These are phyloP conservation scores for Empidonax traillii DNA, from an alignment of 2,113 vertebrate species.

Conservation along the genomic window DNA sequence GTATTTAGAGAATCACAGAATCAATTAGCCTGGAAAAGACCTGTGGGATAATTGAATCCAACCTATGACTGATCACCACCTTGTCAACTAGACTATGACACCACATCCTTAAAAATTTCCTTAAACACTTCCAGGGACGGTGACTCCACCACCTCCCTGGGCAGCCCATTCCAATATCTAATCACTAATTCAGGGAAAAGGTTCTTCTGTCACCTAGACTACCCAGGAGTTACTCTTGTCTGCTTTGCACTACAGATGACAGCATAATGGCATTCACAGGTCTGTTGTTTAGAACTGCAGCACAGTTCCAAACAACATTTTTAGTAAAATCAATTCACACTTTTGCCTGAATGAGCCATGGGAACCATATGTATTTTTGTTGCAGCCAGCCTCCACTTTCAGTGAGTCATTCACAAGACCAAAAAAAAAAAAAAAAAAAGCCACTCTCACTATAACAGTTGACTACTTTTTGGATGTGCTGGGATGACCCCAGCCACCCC, in stretches of 20 bases:
- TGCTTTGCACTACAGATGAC: background rate
- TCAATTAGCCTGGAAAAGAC: background rate
- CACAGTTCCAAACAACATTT: background rate
- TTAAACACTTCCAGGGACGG: background rate
- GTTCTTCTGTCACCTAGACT: background rate
- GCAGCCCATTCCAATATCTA: background rate
- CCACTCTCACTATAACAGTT: background rate
- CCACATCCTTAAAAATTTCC: background rate
- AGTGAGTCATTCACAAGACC: conserved; percentile 28
- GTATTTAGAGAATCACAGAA: background rate
- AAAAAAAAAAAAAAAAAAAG: background rate
- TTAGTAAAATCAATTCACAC: conserved; percentile 47
- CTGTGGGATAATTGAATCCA: background rate
- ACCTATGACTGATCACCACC: background rate
- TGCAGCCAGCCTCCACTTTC: conserved; percentile 48
- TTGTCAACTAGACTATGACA: background rate
- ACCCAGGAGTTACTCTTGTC: background rate
- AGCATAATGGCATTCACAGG: background rate
- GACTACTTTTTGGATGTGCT: background rate
- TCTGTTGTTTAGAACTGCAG: background rate
- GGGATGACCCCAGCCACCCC: background rate
- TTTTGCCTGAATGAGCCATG: conserved; percentile 38
- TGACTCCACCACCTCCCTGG: background rate
- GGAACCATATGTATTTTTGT: conserved; percentile 55
- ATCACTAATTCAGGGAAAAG: background rate